Evolutionary conservation across 37 sponge, comb jelly and placozoan genomes (phyloP), one percentile per base, ranked within the genome.

Genomic region (Ephydatia muelleri): DNA sequence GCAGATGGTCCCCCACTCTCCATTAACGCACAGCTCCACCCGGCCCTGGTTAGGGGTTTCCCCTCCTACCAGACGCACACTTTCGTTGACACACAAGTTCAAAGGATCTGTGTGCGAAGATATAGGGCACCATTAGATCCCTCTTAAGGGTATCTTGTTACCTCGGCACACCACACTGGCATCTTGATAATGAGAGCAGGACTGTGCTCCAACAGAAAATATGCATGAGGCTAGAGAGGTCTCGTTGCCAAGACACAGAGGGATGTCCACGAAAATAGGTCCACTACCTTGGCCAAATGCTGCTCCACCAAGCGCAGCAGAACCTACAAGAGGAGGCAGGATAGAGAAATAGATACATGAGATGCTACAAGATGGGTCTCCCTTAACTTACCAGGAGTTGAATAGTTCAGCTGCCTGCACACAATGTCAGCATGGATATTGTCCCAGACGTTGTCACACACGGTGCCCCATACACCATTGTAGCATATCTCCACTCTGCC

Each of bases 231-330:
- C 43, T 43, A 80, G 43, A 0, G 74, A 65, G 8, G 82, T 75
- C 76, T 80, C 81, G 40, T 87, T 87, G 2, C 87, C 87, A 11
- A 81, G 4, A 73, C 87, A 87, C 39, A 76, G 76, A 14, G 47
- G 23, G 37, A 76, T 66, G 29, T 87, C 87, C 14, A 80, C 49
- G 31, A 87, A 75, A 23, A 87, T 87, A 6, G 80, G 11, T 32
- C 87, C 87, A 21, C 75, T 82, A 32, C 87, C 87, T 22, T 13
- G 30, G 31, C 87, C 87, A 81, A 81, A 87, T 47, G 28, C 76
- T 14, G 85, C 78, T 0, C 39, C 49, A 47, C 78, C 43, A 43
- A 43, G 6, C 6, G 6, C 43, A 43, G 6, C 6, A 9, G 43
- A 43, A 9, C 43, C 43, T 43, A 21, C 6, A 57, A 21, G 43